Evolutionary conservation across 2,113 vertebrate species (phyloP).

Genomic region (Pholis gunnellus): DNA sequence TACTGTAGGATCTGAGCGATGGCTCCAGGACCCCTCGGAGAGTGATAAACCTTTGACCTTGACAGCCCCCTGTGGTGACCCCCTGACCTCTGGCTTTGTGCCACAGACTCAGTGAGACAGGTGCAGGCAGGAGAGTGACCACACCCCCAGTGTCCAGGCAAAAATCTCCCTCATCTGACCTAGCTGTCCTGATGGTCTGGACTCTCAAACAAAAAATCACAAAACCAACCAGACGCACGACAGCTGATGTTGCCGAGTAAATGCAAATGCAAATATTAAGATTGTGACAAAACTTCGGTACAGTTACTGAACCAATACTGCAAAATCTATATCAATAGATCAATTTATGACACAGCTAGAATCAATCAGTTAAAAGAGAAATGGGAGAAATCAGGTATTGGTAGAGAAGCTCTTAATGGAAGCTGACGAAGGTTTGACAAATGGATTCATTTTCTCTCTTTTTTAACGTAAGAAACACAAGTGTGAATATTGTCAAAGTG

Average conservation of each 20-base stretch:
- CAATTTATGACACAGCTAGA: conserved; percentile 2
- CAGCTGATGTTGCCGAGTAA: background rate
- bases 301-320: conserved; percentile 17
- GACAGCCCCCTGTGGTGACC: conserved; percentile 78
- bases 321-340: conserved; percentile 16
- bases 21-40: conserved; percentile 79
- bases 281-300: conserved; percentile 1
- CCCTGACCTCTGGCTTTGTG: conserved; percentile 80
- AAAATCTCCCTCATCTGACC: conserved; percentile 64
- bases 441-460: conserved; percentile 84
- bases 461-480: conserved; percentile 75
- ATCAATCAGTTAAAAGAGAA: conserved; percentile 29
- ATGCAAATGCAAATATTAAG: conserved; percentile 7
- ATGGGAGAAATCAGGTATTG: background rate
- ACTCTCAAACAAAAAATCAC: conserved; percentile 22
- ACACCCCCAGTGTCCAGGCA: conserved; percentile 66
- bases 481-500: conserved; percentile 47
- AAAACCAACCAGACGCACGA: background rate
- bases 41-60: conserved; percentile 85
- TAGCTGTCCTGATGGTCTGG: conserved; percentile 56
- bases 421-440: conserved; percentile 79
- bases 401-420: conserved; percentile 40
- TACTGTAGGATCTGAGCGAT: conserved; percentile 81
- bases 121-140: conserved; percentile 77
- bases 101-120: conserved; percentile 76